Base-by-base conservation (phyloP, 2,888 invertebrate species). In the Syrista parreyssii region DNA sequence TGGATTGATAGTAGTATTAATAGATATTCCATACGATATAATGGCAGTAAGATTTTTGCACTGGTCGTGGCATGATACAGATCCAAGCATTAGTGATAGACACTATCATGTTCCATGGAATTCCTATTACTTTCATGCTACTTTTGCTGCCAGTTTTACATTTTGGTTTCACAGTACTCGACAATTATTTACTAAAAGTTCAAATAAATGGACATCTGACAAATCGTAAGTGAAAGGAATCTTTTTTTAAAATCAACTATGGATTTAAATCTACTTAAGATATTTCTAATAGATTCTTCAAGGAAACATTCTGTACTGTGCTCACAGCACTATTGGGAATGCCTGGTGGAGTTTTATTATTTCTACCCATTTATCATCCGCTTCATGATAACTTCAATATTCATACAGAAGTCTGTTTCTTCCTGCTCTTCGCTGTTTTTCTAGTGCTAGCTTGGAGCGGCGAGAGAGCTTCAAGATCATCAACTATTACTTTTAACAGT, bases 91-190 rank as follows among this genome's bases (percentile, higher is more conserved):
- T 90, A 92, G 89, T 82, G 96, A 96, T 88, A 93, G 96, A 69
- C 95, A 95, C 90, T 96, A 96, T 91, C 96, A 95, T 95, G 96
- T 97, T 33, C 97, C 97, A 0, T 96, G 95, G 95, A 96, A 95
- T 88, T 96, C 96, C 0, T 97, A 96, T 91, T 96, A 96, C 88
- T 97, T 97, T 92, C 96, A 97, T 89, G 93, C 95, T 0, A 92
- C 95, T 0, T 96, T 96, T 88, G 94, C 96, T 0, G 94, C 95
- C 0, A 94, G 95, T 82, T 95, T 96, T 88, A 94, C 93, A 30
- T 95, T 94, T 88, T 93, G 95, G 87, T 95, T 96, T 89, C 94
- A 94, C 79, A 92, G 93, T 9, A 92, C 93, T 75, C 92, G 95
- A 79, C 91, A 91, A 34, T 91, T 93, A 87, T 91, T 94, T 76